These are phyloP conservation scores for Cichlasoma orientale DNA, from an alignment of 2,797 vertebrate genomes.

Conservation along the genomic window DNA sequence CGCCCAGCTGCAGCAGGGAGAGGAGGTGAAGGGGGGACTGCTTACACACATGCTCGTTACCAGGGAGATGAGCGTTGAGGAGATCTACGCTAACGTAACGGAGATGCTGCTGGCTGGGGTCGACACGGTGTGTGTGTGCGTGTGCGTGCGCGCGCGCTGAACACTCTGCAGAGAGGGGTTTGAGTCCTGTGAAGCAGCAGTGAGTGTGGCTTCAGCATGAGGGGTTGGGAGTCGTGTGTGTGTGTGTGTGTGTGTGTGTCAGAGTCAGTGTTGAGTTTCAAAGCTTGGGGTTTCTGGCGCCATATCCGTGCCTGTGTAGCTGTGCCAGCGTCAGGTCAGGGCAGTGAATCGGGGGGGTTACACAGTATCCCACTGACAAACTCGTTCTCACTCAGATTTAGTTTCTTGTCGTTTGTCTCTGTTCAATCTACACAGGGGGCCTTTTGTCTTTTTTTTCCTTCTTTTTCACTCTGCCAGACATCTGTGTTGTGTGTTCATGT, in stretches of 20 bases:
- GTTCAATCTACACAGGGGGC: slow-evolving; percentile 53
- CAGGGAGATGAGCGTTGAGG: slow-evolving; percentile 88
- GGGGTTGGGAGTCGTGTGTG: slow-evolving; percentile 25
- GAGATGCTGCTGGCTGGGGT: slow-evolving; percentile 96
- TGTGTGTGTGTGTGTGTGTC: slow-evolving; percentile 19
- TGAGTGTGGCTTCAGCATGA: slow-evolving; percentile 1
- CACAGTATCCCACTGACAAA: slow-evolving; percentile 61
- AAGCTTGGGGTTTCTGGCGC: slow-evolving; percentile 62
- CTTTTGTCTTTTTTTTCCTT: slow-evolving; percentile 39
- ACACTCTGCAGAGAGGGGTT: slow-evolving; percentile 11
- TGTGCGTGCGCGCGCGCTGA: slow-evolving; percentile 53
- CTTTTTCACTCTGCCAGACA: slow-evolving; percentile 27
- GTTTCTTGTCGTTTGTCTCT: slow-evolving; percentile 67
- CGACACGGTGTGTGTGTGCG: slow-evolving; percentile 82
- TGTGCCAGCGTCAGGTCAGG: slow-evolving; percentile 68
- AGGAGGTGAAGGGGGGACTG: slow-evolving; percentile 86
- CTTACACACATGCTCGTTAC: slow-evolving; percentile 88
- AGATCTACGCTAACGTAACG: slow-evolving; percentile 92
- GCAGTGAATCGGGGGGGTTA: slow-evolving; percentile 59
- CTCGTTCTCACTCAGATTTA: slow-evolving; percentile 70
- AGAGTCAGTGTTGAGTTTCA: slow-evolving; percentile 63
- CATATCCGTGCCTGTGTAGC: slow-evolving; percentile 59
- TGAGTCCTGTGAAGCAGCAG: slow-evolving; percentile 42
- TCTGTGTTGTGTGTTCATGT: slow-evolving; percentile 43
- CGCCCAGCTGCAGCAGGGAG: slow-evolving; percentile 78